phyloP scores from a whole-genome alignment of 1,140 invertebrate species.

The Drosophila sp. region DNA sequence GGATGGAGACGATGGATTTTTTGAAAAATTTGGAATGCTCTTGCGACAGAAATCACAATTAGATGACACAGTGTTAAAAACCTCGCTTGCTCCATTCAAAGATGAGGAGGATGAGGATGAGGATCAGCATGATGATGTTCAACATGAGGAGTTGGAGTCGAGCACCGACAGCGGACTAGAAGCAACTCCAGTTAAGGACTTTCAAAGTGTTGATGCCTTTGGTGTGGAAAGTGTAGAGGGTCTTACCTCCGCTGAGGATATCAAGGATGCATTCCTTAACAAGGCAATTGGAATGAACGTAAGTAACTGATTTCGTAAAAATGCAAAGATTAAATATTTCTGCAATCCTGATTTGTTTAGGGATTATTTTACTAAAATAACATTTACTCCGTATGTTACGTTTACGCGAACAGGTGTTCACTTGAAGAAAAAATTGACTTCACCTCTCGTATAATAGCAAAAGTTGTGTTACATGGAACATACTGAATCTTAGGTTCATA shows the following conservation, averaged over 20 bases:
- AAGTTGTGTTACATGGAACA: slow-evolving; percentile 40
- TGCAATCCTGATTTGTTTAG: too few species aligned
- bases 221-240: slow-evolving; percentile 21
- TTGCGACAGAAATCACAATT: slow-evolving; percentile 86
- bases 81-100: slow-evolving; percentile 84
- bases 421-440: too few species aligned
- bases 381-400: too few species aligned
- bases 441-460: not conserved
- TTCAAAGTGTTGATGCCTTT: slow-evolving; percentile 26
- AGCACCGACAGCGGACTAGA: slow-evolving; percentile 52
- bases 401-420: too few species aligned
- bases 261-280: slow-evolving; percentile 54
- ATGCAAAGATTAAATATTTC: too few species aligned
- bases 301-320: slow-evolving; percentile 75
- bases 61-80: slow-evolving; percentile 84
- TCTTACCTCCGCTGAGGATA: slow-evolving; percentile 46
- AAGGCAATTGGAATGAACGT: slow-evolving; percentile 88
- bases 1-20: slow-evolving; percentile 90
- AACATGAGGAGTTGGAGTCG: slow-evolving; percentile 27
- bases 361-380: too few species aligned
- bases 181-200: slow-evolving; percentile 23
- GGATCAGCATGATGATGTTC: not conserved
- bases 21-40: slow-evolving; percentile 90
- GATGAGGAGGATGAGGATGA: slow-evolving; percentile 43
- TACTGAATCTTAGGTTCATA: not conserved